Conservation (phyloP, 1,140 invertebrate species). For the Hydropsyche tenuis region DNA sequence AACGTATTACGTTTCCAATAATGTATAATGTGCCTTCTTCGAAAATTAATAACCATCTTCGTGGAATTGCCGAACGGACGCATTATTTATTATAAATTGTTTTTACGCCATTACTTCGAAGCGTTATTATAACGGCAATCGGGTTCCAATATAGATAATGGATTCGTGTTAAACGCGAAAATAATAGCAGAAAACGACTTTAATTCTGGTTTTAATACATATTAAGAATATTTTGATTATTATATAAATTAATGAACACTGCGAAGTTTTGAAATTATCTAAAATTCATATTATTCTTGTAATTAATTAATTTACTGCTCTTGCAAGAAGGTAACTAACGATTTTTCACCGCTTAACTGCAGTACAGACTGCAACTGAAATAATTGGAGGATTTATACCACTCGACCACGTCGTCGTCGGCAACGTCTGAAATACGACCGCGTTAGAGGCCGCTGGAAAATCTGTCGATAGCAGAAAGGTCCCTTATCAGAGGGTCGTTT, state of each 20-base stretch:
- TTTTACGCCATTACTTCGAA: constrained; percentile 9
- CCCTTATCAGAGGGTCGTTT: constrained; percentile 19
- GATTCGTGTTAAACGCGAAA: background rate
- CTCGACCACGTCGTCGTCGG: background rate
- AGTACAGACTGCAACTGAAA: too few relatives aligned
- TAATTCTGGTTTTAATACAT: too few relatives aligned
- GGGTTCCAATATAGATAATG: constrained; percentile 17
- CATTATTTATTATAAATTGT: background rate
- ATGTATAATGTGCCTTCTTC: background rate
- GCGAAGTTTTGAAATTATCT: too few relatives aligned
- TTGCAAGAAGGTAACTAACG: too few relatives aligned
- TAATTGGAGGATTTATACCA: background rate
- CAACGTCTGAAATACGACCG: background rate
- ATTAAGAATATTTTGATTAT: too few relatives aligned
- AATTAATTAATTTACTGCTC: too few relatives aligned
- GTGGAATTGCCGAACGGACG: background rate
- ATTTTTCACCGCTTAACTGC: too few relatives aligned
- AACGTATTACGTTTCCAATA: background rate
- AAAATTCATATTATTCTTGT: too few relatives aligned
- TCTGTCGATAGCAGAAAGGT: constrained; percentile 33
- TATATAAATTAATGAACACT: too few relatives aligned
- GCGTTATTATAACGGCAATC: constrained; percentile 4
- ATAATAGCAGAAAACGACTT: constrained; percentile 1
- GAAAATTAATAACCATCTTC: background rate
- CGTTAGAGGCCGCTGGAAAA: constrained; percentile 1